Conservation (phyloP, 2,113 vertebrate species). For the Rhinolophus sinicus region DNA sequence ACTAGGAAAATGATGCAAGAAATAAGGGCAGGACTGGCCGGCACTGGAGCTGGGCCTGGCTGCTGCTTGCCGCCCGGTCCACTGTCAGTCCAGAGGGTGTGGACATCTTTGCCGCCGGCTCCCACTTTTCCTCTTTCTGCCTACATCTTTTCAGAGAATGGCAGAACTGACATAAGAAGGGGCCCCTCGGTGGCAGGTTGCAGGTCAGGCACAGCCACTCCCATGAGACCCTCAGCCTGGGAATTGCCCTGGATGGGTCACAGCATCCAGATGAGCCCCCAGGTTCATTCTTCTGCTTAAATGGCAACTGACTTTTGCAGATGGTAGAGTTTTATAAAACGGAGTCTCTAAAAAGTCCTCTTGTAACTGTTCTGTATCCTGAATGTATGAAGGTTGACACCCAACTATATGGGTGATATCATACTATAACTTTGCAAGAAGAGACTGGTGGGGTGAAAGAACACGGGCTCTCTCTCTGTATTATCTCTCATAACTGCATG, state of each 20-base stretch:
- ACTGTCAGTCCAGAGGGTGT: fast-evolving
- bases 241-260: background rate
- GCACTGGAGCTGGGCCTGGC: background rate
- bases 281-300: background rate
- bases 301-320: background rate
- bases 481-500: background rate
- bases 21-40: background rate
- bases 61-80: background rate
- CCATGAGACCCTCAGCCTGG: background rate
- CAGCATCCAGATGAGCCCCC: background rate
- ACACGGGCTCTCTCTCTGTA: background rate
- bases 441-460: background rate
- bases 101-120: no score
- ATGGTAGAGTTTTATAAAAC: background rate
- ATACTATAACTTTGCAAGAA: background rate
- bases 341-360: background rate
- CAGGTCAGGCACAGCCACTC: background rate
- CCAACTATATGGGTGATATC: no score
- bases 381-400: no score
- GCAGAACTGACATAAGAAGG: background rate
- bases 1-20: background rate
- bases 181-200: background rate
- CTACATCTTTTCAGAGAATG: background rate
- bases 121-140: background rate
- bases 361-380: background rate